A percentile compares a stretch with the other conserved stretches of the same genome.
Evolutionary conservation across 2,113 vertebrate species (phyloP).

Genomic region (Buteo buteo): DNA sequence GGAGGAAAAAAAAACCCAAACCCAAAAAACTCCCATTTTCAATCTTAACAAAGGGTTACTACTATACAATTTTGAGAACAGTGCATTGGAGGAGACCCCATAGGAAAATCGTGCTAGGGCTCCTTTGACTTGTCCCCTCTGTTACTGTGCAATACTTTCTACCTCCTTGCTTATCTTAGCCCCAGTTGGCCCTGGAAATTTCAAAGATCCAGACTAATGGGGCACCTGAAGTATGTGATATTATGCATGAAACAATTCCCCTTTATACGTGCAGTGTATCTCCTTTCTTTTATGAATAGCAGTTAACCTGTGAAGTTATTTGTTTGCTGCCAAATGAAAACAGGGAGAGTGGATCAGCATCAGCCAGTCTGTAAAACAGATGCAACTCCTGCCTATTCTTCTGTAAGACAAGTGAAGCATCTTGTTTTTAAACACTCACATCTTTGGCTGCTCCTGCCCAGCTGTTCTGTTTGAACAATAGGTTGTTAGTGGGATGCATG

Average conservation of each 20-base stretch:
- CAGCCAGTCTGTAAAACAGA: not conserved
- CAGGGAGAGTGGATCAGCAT: not conserved
- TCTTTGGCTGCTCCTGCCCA: not conserved
- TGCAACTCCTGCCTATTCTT: not conserved
- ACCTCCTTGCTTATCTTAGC: not conserved
- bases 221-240: not conserved
- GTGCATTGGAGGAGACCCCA: not conserved
- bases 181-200: not conserved
- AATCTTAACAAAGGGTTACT: not conserved
- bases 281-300: not conserved
- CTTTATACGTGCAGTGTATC: not conserved
- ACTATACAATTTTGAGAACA: not conserved
- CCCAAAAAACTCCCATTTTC: not conserved
- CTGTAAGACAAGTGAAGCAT: not conserved
- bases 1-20: too few species aligned
- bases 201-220: not conserved
- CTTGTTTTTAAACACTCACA: not conserved
- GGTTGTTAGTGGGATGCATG: not conserved
- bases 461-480: not conserved
- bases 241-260: not conserved
- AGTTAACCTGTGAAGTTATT: not conserved
- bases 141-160: not conserved
- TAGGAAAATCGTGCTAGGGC: not conserved
- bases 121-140: not conserved
- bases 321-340: not conserved